Evolutionary conservation across 2,113 vertebrate genomes (phyloP), one percentile per base, ranked within the genome.

Genomic region (Tauraco erythrolophus): DNA sequence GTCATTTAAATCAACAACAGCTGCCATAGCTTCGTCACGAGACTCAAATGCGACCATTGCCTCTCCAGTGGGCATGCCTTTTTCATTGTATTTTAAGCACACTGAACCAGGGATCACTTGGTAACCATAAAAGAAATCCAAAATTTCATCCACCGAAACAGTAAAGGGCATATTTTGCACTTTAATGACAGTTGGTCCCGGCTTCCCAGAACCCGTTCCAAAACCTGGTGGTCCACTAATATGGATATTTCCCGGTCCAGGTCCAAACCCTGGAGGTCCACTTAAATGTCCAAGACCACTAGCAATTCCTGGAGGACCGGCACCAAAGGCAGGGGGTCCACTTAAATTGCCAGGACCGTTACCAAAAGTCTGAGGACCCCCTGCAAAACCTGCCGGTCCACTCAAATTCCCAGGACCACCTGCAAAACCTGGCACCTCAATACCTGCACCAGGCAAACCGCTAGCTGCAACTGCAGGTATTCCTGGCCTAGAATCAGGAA

Each of bases 101-200:
- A 99, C 99, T 31, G 99, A 99, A 76, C 99, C 99, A 76, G 98
- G 99, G 87, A 99, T 98, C 89, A 99, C 99, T 96, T 99, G 99
- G 96, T 99, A 99, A 56, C 99, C 99, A 78, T 99, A 99, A 97
- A 99, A 99, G 97, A 99, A 99, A 99, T 99, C 99, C 98, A 99
- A 98, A 94, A 99, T 99, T 98, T 99, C 99, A 97, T 99, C 99
- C 81, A 99, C 99, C 6, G 99, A 99, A 76, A 99, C 99, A 65
- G 99, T 99, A 94, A 99, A 99, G 35, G 99, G 99, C 99, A 99
- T 99, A 96, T 99, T 99, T 92, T 99, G 99, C 69, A 99, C 99
- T 98, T 99, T 99, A 88, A 99, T 99, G 84, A 99, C 98, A 50
- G 99, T 99, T 39, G 99, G 99, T n/a, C 98, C 98, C 61, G 99